Evolutionary conservation across 2,797 vertebrate genomes (phyloP), one percentile per base, ranked within the genome.

Genomic region (Gila robusta): DNA sequence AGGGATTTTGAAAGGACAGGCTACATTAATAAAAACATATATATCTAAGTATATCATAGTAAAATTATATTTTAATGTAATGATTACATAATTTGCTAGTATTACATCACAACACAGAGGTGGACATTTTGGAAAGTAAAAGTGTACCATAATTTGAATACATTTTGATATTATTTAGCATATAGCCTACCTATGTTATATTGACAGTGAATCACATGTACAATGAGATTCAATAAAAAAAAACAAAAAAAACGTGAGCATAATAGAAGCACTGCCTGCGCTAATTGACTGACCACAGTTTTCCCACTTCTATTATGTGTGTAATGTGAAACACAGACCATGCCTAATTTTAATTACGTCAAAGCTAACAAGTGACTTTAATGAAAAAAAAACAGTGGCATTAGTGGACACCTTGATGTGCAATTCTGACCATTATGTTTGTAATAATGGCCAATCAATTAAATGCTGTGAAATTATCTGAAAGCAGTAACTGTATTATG

Each of bases 401-500:
- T 86, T 87, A 84, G 62, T 9, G 28, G 76, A 86, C 28, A 52
- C 69, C 79, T 21, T 81, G 79, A 86, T 86, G 47, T 78, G 79
- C 82, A 73, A 91, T 92, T 93, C 80, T 32, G 76, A 78, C 16
- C 74, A 91, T 92, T 94, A 91, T 92, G 76, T 92, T 87, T n/a
- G 52, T 39, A 47, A 93, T 87, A 94, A 93, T 92, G 17, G 83
- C 86, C 66, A 94, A 92, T 93, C 91, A 93, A 80, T 85, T 86
- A 82, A 90, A 91, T 79, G 71, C 79, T 35, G 79, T 32, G 54
- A 84, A 86, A 89, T 88, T 41, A 89, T 77, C 71, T 88, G 82
- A 85, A 91, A 91, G 89, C 87, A 86, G 59, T 93, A 91, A 94
- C 91, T 92, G 91, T 82, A 88, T 69, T 89, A 73, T 84, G 47